Evolutionary conservation across 2,888 invertebrate species (phyloP).

Genomic region (Drosophila niveifrons): DNA sequence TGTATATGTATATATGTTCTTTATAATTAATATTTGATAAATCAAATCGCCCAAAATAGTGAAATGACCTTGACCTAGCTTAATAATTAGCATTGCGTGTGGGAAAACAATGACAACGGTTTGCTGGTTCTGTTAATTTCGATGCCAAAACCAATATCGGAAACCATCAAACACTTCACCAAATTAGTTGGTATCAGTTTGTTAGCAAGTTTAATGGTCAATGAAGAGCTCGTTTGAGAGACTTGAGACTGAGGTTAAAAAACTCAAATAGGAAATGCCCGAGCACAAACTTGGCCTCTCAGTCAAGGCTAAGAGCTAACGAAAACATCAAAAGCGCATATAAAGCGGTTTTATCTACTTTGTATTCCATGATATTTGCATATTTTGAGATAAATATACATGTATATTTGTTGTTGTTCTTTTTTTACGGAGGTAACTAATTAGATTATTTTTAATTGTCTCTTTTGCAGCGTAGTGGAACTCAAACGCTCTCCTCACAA

Average conservation of each 20-base stretch:
- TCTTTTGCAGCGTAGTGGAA: constrained; percentile 44
- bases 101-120: constrained; percentile 20
- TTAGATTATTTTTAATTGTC: constrained; percentile 6
- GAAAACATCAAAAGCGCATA: constrained; percentile 7
- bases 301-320: constrained; percentile 47
- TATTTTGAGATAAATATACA: constrained; percentile 2
- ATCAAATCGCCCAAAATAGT: background rate
- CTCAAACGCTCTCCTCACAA: constrained; percentile 20
- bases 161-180: constrained; percentile 21
- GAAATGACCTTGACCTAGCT: constrained; percentile 50
- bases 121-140: background rate
- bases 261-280: constrained; percentile 68
- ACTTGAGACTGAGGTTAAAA: constrained; percentile 62
- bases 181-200: constrained; percentile 9
- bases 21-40: background rate
- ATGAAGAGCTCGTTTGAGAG: constrained; percentile 24
- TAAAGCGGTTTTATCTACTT: constrained; percentile 11
- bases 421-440: constrained; percentile 3
- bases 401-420: background rate
- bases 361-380: constrained; percentile 24
- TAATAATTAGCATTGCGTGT: constrained; percentile 9
- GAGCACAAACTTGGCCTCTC: constrained; percentile 34
- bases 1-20: background rate
- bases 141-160: background rate
- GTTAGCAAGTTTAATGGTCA: constrained; percentile 30